A percentile compares a stretch with the other conserved stretches of the same genome.
phyloP scores from a whole-genome alignment of 2,888 invertebrate genomes.

The Drosophila eohydei region DNA sequence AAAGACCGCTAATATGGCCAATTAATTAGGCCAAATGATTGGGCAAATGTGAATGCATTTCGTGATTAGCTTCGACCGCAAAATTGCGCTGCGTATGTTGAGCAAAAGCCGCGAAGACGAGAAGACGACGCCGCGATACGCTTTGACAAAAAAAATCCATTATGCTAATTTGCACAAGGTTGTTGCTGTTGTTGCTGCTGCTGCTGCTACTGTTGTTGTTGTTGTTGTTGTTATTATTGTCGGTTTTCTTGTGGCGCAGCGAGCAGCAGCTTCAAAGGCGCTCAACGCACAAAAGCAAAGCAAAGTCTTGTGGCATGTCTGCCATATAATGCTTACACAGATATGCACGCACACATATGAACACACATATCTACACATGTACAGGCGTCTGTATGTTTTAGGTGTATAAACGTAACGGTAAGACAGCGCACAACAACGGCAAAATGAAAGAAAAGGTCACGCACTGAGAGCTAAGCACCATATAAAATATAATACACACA shows the following conservation, averaged over 20 bases:
- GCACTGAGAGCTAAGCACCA: conserved; percentile 79
- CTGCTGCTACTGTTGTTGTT: conserved; percentile 16
- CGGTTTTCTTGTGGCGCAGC: conserved; percentile 25
- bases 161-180: conserved; percentile 77
- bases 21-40: conserved; percentile 77
- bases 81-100: conserved; percentile 47
- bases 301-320: conserved; percentile 62
- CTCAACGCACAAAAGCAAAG: conserved; percentile 41
- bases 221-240: conserved; percentile 32
- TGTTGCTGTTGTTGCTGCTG: conserved; percentile 22
- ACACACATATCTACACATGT: not conserved
- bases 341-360: conserved; percentile 6
- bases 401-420: conserved; percentile 24
- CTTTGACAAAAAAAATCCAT: conserved; percentile 79
- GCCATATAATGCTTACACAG: conserved; percentile 26
- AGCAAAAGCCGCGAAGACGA: conserved; percentile 48
- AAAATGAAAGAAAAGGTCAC: conserved; percentile 78
- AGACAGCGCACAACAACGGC: conserved; percentile 46
- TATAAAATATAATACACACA: conserved; percentile 65
- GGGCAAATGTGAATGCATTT: conserved; percentile 75
- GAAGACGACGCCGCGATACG: conserved; percentile 20
- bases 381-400: not conserved
- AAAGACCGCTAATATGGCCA: conserved; percentile 22
- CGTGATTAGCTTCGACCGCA: conserved; percentile 72
- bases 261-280: conserved; percentile 64